Base-by-base conservation (phyloP, 1,140 invertebrate species). In the Phthorimaea operculella region DNA sequence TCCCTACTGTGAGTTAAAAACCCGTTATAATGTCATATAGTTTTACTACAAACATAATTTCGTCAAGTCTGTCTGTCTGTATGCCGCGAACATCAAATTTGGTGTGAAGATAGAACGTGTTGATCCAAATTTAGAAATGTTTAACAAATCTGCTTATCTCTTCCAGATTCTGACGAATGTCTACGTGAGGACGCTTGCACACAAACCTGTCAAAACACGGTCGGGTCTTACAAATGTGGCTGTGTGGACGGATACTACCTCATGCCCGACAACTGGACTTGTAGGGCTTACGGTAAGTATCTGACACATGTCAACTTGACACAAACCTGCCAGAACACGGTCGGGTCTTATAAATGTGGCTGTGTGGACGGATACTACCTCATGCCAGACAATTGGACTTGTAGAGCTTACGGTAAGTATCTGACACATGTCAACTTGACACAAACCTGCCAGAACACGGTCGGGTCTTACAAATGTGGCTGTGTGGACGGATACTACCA, bases 271-370 rank as follows among this genome's bases (percentile, higher is more conserved):
- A 76, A 74, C 16, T 86, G 79, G 12, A 77, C 86, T 51, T 93
- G 92, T 76, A 28, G 21, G 6, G 21, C 21, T 28, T 28, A 28
- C 6, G 21, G 21, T 28, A 28, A 4, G 21, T 28, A 28, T 6
- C 21, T 28, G n/a, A n/a, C n/a, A n/a, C n/a, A n/a, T n/a, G n/a
- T n/a, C n/a, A n/a, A n/a, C n/a, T n/a, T n/a, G n/a, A n/a, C n/a
- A n/a, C n/a, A n/a, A n/a, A n/a, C n/a, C n/a, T 97, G 96, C 79
- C 86, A 76, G 55, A 95, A 96, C 79, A 89, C 88, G 10, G 79
- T 84, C 7, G 92, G 93, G 47, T 91, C 89, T 39, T 95, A 89
- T 80, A 76, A 85, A 15, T 97, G 95, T 83, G 86, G 87, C 45
- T 96, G 96, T 86, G 90, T 90, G 1, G 74, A 88, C 7, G 94